These are phyloP conservation scores for Priocnemis perturbator DNA, from an alignment of 2,888 invertebrate species.

Conservation along the genomic window DNA sequence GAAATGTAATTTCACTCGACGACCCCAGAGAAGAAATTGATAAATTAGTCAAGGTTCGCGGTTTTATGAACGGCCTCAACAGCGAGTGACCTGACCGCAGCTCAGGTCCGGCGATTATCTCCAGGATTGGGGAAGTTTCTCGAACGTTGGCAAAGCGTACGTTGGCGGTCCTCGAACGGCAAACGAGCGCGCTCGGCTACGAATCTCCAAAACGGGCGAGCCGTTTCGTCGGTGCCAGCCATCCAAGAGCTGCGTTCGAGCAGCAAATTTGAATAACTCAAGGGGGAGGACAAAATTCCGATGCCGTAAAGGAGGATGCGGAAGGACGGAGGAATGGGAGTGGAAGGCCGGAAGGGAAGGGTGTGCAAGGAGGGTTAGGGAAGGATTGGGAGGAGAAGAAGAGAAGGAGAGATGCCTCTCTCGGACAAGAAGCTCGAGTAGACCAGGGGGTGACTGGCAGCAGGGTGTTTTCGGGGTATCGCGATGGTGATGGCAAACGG, in stretches of 20 bases:
- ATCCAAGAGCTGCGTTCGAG: constrained; percentile 51
- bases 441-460: constrained; percentile 47
- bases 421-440: constrained; percentile 51
- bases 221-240: constrained; percentile 30
- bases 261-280: constrained; percentile 59
- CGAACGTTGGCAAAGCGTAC: no score
- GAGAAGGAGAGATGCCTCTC: constrained; percentile 4
- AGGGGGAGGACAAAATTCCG: constrained; percentile 54
- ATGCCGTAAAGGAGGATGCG: constrained; percentile 29
- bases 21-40: no score
- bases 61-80: not conserved
- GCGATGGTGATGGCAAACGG: constrained; percentile 40
- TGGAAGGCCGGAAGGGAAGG: constrained; percentile 17
- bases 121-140: not conserved
- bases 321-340: constrained; percentile 9
- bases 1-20: no score
- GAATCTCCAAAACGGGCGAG: constrained; percentile 2
- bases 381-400: constrained; percentile 5
- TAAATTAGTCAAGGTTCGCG: not conserved
- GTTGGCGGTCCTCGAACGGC: not conserved
- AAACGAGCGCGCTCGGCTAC: not conserved
- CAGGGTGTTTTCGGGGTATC: constrained; percentile 38
- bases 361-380: not conserved
- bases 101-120: no score
- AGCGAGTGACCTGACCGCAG: not conserved